phyloP scores from a whole-genome alignment of 1,140 invertebrate genomes.

The Pectinophora gossypiella region DNA sequence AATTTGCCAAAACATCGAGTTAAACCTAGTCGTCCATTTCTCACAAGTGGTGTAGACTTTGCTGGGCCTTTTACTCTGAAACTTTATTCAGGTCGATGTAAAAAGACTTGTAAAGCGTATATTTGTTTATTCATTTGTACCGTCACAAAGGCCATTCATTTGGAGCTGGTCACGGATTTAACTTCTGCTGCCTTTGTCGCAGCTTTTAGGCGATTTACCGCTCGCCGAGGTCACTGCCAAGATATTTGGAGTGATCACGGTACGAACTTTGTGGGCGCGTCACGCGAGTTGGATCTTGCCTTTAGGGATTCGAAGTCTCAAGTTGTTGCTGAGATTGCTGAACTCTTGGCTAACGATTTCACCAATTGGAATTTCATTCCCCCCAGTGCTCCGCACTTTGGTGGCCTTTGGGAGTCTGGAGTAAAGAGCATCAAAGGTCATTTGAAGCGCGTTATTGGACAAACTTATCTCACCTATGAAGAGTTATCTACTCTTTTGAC shows the following conservation, averaged over 20 bases:
- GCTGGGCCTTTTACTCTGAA: not conserved
- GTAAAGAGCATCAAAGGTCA: conserved; percentile 26
- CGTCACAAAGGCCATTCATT: conserved; percentile 33
- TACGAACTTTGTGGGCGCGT: conserved; percentile 42
- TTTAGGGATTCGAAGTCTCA: not conserved
- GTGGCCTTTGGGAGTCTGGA: conserved; percentile 33
- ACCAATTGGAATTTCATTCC: conserved; percentile 8
- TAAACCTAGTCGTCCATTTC: not conserved
- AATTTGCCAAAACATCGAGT: conserved; percentile 9
- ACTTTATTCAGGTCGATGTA: not conserved
- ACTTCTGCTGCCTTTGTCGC: conserved; percentile 27
- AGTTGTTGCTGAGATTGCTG: not conserved
- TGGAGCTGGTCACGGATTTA: conserved; percentile 37
- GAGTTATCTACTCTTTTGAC: conserved; percentile 12
- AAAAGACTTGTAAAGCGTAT: not conserved
- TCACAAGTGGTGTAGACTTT: conserved; percentile 3
- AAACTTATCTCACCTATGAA: conserved; percentile 10
- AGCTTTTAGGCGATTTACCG: conserved; percentile 39
- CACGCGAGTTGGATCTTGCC: conserved; percentile 12
- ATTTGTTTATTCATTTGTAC: conserved; percentile 19
- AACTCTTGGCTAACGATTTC: not conserved
- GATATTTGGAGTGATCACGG: conserved; percentile 41
- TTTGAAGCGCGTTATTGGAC: conserved; percentile 18
- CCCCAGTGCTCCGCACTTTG: conserved; percentile 28
- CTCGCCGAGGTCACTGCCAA: conserved; percentile 27